Base-by-base conservation (phyloP, 2,888 invertebrate genomes). In the Tyria jacobaeae region DNA sequence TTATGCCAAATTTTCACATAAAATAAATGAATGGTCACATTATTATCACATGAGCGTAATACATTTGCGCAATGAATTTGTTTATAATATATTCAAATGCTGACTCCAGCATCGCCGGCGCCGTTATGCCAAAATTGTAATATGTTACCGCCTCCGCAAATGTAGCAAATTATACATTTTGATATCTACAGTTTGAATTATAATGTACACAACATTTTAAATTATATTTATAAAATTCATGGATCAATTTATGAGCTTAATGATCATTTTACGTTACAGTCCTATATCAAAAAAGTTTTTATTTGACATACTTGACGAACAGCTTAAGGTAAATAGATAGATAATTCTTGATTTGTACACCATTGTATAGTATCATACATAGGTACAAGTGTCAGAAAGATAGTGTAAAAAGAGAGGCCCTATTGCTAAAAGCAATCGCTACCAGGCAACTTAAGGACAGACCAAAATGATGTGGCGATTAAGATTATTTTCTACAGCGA, bases 41-140 rank as follows among this genome's bases (percentile, higher is more conserved):
- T 54, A 70, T 70, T 73, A 70, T 74, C 68, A 68, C 50, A 51
- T 57, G 58, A 47, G 63, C 62, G 58, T 60, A 59, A 60, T 62
- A 66, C 71, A 54, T 60, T 64, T 67, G 60, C 63, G 62, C 64
- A 76, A 73, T 76, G 73, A 35, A 67, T 76, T 59, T 71, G 67
- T 64, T 67, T 63, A 62, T 75, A 62, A 73, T 65, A 62, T 69
- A 75, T 75, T 63, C 66, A 66, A 70, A 76, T 66, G 66, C 67
- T 71, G 72, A 68, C 49, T 70, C 68, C 61, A 44, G 50, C 39
- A 34, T 31, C 63, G 24, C 37, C 56, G 60, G 31, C 63, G 24
- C 37, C 56, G 60, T 71, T 34, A 71, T 53, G 64, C 55, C 56
- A 24, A 71, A 66, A 66, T 72, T 66, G 55, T 66, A 64, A 66